These are phyloP conservation scores for Streptopelia turtur DNA, from an alignment of 2,797 vertebrate species.

Conservation along the genomic window DNA sequence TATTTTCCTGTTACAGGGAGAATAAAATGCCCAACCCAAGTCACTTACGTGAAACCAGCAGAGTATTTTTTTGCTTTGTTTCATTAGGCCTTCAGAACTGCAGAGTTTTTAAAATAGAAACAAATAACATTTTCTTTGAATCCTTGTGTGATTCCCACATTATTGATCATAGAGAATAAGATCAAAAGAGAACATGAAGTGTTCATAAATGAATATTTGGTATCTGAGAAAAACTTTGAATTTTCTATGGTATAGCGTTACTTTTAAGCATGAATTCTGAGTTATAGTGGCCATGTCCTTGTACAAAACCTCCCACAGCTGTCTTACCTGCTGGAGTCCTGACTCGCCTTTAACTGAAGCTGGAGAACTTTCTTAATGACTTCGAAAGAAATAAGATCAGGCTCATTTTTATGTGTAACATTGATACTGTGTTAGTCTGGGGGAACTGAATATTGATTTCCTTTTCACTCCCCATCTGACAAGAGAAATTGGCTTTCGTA, in stretches of 20 bases:
- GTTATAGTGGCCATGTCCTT: background rate
- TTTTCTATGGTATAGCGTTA: background rate
- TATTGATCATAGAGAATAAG: background rate
- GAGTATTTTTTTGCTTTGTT: background rate
- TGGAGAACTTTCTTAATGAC: background rate
- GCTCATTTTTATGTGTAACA: background rate
- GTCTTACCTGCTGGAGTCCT: background rate
- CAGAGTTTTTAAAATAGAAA: background rate
- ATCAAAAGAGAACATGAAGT: background rate
- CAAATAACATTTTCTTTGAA: background rate
- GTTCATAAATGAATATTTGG: background rate
- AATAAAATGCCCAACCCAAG: background rate
- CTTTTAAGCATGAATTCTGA: background rate
- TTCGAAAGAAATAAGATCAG: background rate
- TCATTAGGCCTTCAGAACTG: no score
- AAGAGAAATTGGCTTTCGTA: background rate
- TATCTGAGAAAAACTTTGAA: background rate
- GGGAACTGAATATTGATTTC: background rate
- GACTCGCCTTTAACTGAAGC: background rate
- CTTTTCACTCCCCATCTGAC: background rate
- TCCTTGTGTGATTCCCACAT: background rate
- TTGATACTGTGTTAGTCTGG: background rate
- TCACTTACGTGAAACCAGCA: background rate
- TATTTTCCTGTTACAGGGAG: background rate
- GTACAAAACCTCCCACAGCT: background rate